Evolutionary conservation across 2,797 vertebrate genomes (phyloP), one percentile per base, ranked within the genome.

Genomic region (Buphagus erythrorhynchus): DNA sequence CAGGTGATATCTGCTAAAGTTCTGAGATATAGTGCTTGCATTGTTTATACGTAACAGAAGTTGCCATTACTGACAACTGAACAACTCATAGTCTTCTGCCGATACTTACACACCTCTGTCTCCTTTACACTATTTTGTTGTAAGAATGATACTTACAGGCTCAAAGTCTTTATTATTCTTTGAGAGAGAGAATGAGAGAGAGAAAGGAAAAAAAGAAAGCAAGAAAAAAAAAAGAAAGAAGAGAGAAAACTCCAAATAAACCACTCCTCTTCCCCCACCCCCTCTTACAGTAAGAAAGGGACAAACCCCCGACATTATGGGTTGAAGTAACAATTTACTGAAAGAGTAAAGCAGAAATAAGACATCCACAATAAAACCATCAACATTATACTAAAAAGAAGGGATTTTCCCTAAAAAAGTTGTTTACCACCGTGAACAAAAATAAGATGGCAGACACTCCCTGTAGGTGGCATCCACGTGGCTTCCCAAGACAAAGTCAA

Each of bases 381-480:
- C 5, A 40, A 46, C 46, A 46, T 5, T 46, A 33, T 28, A 19
- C 10, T 24, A 46, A 72, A 33, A 40, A 72, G 10, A 33, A 72
- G 6, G 5, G 1, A 24, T 72, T 40, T 63, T 46, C 16, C 10
- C 6, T 18, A 10, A 24, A 38, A 22, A 38, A 12, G 7, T 45
- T 8, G 4, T 28, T 72, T 62, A 28, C 19, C 19, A 18, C 3
- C 6, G 19, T 38, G 33, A 63, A 45, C 22, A 45, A 45, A n/a
- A 45, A 22, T 9, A 52, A 38, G 48, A 38, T 12, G 22, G 5
- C 1, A 28, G 40, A 26, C 13, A 25, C 3, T 31, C 17, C 12
- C 26, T 15, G 21, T 6, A 10, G 33, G 18, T 5, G 2, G 3
- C 29, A 33, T 46, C 22, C 0, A 0, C 12, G 8, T n/a, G 28